A percentile compares a stretch with the other conserved stretches of the same genome.
These are phyloP conservation scores for Microplitis mediator DNA, from an alignment of 1,140 invertebrate genomes.

Conservation along the genomic window DNA sequence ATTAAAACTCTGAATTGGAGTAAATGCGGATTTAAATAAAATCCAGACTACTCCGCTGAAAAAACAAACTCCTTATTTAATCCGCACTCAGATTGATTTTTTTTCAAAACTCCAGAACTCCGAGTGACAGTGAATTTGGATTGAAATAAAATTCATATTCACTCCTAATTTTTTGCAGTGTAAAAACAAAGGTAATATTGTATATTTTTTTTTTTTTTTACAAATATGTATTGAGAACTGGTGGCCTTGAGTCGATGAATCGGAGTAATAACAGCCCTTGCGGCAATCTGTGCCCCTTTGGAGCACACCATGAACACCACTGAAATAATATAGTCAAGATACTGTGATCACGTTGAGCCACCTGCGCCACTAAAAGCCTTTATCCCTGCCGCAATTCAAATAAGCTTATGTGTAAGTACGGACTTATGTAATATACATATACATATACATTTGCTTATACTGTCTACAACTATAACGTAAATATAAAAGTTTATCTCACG, in stretches of 20 bases:
- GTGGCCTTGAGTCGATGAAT: conserved; percentile 27
- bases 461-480: neutral
- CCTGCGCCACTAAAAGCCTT: conserved; percentile 61
- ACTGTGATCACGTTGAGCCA: conserved; percentile 40
- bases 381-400: conserved; percentile 15
- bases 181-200: too few relatives aligned
- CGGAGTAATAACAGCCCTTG: conserved; percentile 6
- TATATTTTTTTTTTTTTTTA: too few relatives aligned
- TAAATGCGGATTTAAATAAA: too few relatives aligned
- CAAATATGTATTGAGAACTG: neutral
- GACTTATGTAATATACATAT: neutral
- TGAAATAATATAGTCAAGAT: conserved; percentile 49
- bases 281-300: conserved; percentile 51
- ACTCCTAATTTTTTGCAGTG: too few relatives aligned
- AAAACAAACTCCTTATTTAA: too few relatives aligned
- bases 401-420: neutral
- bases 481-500: too few relatives aligned
- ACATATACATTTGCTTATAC: neutral
- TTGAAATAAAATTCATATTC: too few relatives aligned
- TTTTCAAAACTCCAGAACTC: too few relatives aligned
- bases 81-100: too few relatives aligned
- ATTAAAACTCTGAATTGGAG: too few relatives aligned
- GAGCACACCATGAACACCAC: conserved; percentile 35
- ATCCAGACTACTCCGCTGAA: too few relatives aligned
- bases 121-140: too few relatives aligned